Conservation (phyloP, 2,113 vertebrate species). For the Tretioscincus oriximinensis region DNA sequence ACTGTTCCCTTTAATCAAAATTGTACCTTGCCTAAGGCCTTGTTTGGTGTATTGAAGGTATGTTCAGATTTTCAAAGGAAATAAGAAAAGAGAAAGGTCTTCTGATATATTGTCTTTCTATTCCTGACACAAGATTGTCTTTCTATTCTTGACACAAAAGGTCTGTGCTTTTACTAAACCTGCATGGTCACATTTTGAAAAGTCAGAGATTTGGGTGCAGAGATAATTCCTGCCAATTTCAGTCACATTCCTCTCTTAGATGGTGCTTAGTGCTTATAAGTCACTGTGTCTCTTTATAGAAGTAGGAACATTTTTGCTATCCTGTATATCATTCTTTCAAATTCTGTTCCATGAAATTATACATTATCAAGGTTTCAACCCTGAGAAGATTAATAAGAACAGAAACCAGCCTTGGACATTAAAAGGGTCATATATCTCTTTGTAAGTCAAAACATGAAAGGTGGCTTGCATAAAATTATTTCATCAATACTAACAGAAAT, state of each 20-base stretch:
- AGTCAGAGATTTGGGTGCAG: not conserved
- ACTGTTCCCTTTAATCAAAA: not conserved
- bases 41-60: not conserved
- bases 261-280: not conserved
- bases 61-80: not conserved
- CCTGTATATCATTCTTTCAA: not conserved
- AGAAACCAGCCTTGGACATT: not conserved
- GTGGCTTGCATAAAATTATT: not conserved
- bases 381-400: not conserved
- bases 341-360: not conserved
- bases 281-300: not conserved
- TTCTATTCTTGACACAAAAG: not conserved
- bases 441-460: not conserved
- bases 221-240: not conserved
- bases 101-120: not conserved
- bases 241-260: not conserved
- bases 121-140: not conserved
- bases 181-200: not conserved
- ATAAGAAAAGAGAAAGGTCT: not conserved
- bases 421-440: not conserved
- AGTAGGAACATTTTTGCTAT: not conserved
- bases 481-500: not conserved
- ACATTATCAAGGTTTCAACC: not conserved
- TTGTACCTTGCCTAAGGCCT: not conserved
- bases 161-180: not conserved